A percentile compares a stretch with the other conserved stretches of the same genome.
These are phyloP conservation scores for Bicyclus anynana DNA, from an alignment of 1,140 invertebrate species.

Conservation along the genomic window DNA sequence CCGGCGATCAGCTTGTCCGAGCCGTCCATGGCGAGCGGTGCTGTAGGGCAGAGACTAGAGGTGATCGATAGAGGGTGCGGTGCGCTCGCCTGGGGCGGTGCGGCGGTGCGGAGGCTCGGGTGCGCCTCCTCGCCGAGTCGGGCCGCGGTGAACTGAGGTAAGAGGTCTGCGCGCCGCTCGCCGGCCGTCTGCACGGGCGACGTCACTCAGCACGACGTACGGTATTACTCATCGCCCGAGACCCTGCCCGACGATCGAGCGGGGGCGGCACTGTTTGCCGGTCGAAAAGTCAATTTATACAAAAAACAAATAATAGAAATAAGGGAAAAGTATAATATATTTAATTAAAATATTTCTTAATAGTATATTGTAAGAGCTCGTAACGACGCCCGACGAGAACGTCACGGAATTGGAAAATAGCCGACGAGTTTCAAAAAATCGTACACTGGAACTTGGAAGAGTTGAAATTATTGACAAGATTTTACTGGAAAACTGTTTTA, in stretches of 20 bases:
- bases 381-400: neutral
- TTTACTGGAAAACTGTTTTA: constrained; percentile 38
- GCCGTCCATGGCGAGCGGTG: constrained; percentile 48
- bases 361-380: neutral
- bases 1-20: constrained; percentile 53
- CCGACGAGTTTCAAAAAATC: neutral
- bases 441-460: constrained; percentile 14
- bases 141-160: constrained; percentile 55
- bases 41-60: constrained; percentile 20
- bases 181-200: constrained; percentile 45
- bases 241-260: constrained; percentile 33
- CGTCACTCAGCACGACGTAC: constrained; percentile 68
- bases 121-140: constrained; percentile 52
- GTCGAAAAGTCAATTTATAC: constrained; percentile 15
- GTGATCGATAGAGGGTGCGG: constrained; percentile 58
- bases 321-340: neutral
- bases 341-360: neutral
- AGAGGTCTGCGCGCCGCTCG: constrained; percentile 43
- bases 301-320: constrained; percentile 7
- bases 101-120: constrained; percentile 40
- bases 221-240: constrained; percentile 65
- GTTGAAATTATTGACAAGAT: constrained; percentile 41
- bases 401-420: neutral
- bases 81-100: constrained; percentile 27
- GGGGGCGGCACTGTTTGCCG: constrained; percentile 35